Base-by-base conservation (phyloP, 2,113 vertebrate genomes). In the Thomomys bottae region DNA sequence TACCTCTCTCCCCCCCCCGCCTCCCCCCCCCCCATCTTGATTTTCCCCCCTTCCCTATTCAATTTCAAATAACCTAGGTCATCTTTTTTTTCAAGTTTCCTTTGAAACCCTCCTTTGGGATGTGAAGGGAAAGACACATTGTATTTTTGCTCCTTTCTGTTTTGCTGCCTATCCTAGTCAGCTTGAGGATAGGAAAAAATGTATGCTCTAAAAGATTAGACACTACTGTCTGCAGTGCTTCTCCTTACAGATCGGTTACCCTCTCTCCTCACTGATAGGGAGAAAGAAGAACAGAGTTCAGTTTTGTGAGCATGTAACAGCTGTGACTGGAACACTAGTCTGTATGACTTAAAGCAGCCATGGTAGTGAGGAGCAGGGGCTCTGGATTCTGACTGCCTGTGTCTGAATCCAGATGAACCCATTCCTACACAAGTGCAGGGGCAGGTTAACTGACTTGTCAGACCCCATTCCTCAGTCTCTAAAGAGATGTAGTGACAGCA, bases 1-100 rank as follows among this genome's bases (percentile, higher is more conserved):
- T n/a, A n/a, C n/a, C n/a, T n/a, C n/a, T n/a, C n/a, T n/a, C n/a
- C n/a, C n/a, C n/a, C n/a, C n/a, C n/a, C n/a, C n/a, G n/a, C n/a
- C n/a, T n/a, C n/a, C n/a, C n/a, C n/a, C n/a, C n/a, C n/a, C n/a
- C n/a, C 68, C 70, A 78, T 87, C 84, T 72, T 81, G 68, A 87
- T 87, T 90, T 93, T 92, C n/a, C n/a, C n/a, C n/a, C n/a, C n/a
- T n/a, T n/a, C n/a, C n/a, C n/a, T n/a, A n/a, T n/a, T n/a, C n/a
- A n/a, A n/a, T n/a, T n/a, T n/a, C n/a, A n/a, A n/a, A n/a, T 93
- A 18, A 34, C 36, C 54, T 71, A 57, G 38, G 66, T 32, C 14
- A 87, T 87, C 67, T 87, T 63, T 68, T 87, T n/a, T 92, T 40
- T 84, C 84, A 91, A 18, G 45, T 87, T 88, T 87, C 73, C 42